Base-by-base conservation (phyloP, 2,888 invertebrate species). In the Chrysomela aeneicollis region DNA sequence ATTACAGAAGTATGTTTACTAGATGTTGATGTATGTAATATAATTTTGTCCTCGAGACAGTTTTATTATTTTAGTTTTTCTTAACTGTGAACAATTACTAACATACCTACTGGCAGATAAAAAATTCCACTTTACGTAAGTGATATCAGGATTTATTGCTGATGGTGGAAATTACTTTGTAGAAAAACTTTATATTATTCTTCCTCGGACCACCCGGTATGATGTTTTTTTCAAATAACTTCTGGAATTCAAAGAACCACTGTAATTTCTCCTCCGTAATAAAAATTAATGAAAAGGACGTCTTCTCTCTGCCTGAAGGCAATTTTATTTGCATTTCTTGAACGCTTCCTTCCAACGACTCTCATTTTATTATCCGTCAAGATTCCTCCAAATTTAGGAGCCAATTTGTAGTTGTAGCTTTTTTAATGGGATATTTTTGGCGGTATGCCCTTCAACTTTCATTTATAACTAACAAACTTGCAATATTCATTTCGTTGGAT, bases 401-500 rank as follows among this genome's bases (percentile, higher is more conserved):
- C 65, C 66, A 70, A 55, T 55, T 55, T 55, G 55, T 55, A 70
- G 70, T 69, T 66, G 69, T 69, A 66, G 64, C 55, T 68, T 70
- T 70, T 69, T 68, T 68, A 64, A 64, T 61, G 65, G 69, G 67
- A 35, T 35, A 35, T 69, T 64, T 69, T 65, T 66, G 58, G 55
- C 59, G 66, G 46, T 10, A 66, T 57, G 53, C 66, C 61, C 70
- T 71, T 70, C 67, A 70, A 64, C 67, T 70, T 69, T 58, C 67
- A 63, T 37, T 55, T 61, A 69, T 64, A 65, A 62, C 65, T 60
- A 68, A 62, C 62, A 59, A 61, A 67, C 68, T 61, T 54, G 53
- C 72, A 60, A 71, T 75, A n/a, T 76, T 77, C 74, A 76, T 75
- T 77, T 76, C 71, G 71, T 75, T 72, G 72, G 76, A 71, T 63